Base-by-base conservation (phyloP, 35 echinoderm and acorn worm species). In the Ophioderma brevispina region DNA sequence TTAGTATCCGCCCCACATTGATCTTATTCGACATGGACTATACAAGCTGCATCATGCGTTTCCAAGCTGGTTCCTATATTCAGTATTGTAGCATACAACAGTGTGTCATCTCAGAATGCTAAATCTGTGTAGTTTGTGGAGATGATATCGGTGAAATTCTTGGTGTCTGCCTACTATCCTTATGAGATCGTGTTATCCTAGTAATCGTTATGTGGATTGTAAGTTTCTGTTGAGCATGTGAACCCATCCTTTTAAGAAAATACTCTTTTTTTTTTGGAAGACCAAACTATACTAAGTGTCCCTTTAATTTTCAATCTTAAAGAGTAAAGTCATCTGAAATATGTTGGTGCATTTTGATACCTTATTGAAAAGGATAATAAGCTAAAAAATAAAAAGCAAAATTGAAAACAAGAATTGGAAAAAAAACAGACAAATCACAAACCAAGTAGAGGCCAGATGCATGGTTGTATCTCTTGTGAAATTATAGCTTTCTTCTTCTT, bases 131-230 rank as follows among this genome's bases (percentile, higher is more conserved):
- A 0, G 52, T 82, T 0, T 55, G 92, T 32, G 91, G 86, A 37
- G 81, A 85, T 32, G 32, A 18, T 4, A 80, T 96, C 13, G 83
- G 46, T n/a, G 32, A 32, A 36, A 18, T 13, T 96, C 0, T 35
- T 55, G 1, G 32, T 96, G 2, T 36, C 1, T 36, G 42, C 32
- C 38, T 84, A 34, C 35, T 49, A 42, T 81, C 78, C 79, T 37
- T 31, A 79, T 35, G 82, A 33, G 90, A 75, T 13, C 37, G 46
- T 42, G 33, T 84, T 19, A 13, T 91, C 2, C 64, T 97, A 39
- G 32, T 97, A 6, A 86, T 82, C 31, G n/a, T n/a, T 81, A 78
- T 78, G 70, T 94, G 23, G 52, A 97, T 89, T 92, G 95, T 97
- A 94, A 84, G 95, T 92, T 70, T 70, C 15, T 70, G 10, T 70